Evolutionary conservation across 1,140 invertebrate genomes (phyloP), one percentile per base, ranked within the genome.

Genomic region (Micrasema minimum): DNA sequence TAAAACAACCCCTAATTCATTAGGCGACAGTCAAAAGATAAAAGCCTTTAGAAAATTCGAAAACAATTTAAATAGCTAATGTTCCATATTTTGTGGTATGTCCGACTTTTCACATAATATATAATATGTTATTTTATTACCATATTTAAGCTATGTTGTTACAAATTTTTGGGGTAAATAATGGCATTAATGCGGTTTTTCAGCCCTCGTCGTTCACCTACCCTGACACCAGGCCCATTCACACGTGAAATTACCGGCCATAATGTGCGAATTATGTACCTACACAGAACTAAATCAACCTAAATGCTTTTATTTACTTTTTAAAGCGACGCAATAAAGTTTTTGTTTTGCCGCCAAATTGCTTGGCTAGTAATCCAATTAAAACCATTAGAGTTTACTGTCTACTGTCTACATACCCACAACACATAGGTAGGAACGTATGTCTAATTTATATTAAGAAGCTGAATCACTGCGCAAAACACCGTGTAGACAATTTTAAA

Each of bases 241-340:
- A 45, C 41, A 45, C 41, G 14, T 45, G 11, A 45, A 45, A 45
- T 45, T 45, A 45, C 41, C 41, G 41, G 4, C 41, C 41, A 45
- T 45, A 45, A 45, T 45, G 41, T 45, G 11, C 41, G 26, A 23
- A 51, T 51, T 51, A 51, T 51, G 10, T 51, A 51, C 18, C 11
- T 51, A 22, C 18, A 22, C 20, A 11, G 14, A 6, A 6, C 14
- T 51, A 22, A 22, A 22, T 51, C 48, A 22, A 22, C 14, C 22
- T 41, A 41, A 59, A 59, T 66, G 62, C 11, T 50, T 66, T 66
- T 38, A 66, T 66, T 66, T 66, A 50, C 50, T 51, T 51, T 66
- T 66, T 35, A 66, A 66, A 20, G 46, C 45, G 16, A 51, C 11
- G 62, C 38, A 35, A 51, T 51, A 51, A 66, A 35, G 18, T 51